A percentile compares a stretch with the other conserved stretches of the same genome.
phyloP scores from a whole-genome alignment of 2,888 invertebrate species.

The Heterodera filipjevi region DNA sequence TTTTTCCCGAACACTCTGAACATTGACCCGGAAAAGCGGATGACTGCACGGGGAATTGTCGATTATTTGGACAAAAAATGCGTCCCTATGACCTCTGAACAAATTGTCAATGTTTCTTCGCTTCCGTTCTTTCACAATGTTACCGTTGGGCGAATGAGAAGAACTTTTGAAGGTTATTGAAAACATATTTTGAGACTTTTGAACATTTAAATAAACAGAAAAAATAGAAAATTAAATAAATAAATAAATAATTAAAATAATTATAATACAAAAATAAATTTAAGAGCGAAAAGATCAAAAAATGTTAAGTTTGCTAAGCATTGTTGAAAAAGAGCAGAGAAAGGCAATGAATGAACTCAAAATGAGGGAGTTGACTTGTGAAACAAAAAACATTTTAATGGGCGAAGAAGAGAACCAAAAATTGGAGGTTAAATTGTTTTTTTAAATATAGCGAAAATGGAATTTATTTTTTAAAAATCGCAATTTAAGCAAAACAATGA shows the following conservation, averaged over 20 bases:
- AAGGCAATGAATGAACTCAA: background rate
- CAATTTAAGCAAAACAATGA: background rate
- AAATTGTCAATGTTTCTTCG: background rate
- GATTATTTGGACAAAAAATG: background rate
- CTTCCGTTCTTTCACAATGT: background rate
- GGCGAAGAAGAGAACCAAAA: background rate
- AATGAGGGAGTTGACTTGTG: background rate
- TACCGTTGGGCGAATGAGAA: background rate
- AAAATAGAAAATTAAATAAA: background rate
- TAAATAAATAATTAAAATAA: background rate
- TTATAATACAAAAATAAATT: background rate
- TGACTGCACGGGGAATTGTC: background rate
- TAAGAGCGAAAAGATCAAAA: background rate
- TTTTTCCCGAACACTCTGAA: background rate
- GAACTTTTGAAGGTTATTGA: background rate
- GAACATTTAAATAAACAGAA: background rate
- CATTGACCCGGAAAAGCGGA: background rate
- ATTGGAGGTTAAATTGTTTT: background rate
- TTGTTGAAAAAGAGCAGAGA: background rate
- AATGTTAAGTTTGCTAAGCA: background rate
- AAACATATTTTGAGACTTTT: too few relatives aligned
- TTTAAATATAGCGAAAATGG: too few relatives aligned
- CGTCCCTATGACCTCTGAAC: background rate
- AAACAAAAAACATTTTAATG: background rate
- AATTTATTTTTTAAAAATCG: background rate